These are phyloP conservation scores for Apotomis turbidana DNA, from an alignment of 2,888 invertebrate species.

Conservation along the genomic window DNA sequence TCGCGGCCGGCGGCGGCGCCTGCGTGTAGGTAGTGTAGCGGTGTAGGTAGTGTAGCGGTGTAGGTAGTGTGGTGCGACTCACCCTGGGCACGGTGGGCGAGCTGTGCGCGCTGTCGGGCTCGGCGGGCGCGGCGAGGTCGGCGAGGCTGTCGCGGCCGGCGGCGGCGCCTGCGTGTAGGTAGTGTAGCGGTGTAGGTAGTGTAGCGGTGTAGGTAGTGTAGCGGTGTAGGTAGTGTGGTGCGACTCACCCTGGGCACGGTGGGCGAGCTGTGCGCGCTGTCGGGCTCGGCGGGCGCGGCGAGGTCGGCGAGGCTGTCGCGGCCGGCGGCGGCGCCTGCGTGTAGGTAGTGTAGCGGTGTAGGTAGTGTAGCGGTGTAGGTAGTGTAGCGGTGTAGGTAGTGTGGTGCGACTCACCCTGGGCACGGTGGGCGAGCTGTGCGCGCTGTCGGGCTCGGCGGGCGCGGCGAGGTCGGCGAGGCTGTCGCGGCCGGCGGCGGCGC, in stretches of 20 bases:
- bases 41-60: no score
- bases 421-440: constrained; percentile 94
- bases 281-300: constrained; percentile 88
- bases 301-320: constrained; percentile 90
- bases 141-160: constrained; percentile 86
- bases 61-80: no score
- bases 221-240: no score
- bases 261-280: constrained; percentile 95
- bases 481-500: constrained; percentile 82
- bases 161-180: constrained; percentile 75
- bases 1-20: constrained; percentile 83
- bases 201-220: no score
- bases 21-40: constrained; percentile 45
- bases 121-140: constrained; percentile 88
- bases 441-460: constrained; percentile 92
- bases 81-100: constrained; percentile 88
- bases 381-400: no score
- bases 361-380: no score
- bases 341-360: no score
- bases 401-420: no score
- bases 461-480: constrained; percentile 89
- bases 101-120: constrained; percentile 94
- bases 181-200: no score
- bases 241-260: constrained; percentile 76
- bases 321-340: constrained; percentile 74